A percentile compares a stretch with the other conserved stretches of the same genome.
phyloP scores from a whole-genome alignment of 1,140 invertebrate genomes.

The Paraescarpia echinospica region DNA sequence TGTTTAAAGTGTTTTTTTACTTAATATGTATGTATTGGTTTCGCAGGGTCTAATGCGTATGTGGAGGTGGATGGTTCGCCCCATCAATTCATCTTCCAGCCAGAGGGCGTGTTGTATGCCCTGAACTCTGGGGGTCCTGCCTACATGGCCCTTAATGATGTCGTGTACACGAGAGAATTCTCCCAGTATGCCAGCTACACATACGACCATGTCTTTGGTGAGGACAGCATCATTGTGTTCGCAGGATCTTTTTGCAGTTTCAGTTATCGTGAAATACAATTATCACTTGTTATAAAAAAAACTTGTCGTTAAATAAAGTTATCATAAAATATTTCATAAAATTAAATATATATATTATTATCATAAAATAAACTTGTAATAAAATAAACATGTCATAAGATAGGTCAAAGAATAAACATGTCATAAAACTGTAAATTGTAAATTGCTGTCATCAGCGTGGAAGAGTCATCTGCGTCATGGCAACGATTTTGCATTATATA shows the following conservation, averaged over 20 bases:
- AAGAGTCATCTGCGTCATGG: too few species aligned
- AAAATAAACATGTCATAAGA: too few species aligned
- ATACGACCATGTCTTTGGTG: conserved; percentile 33
- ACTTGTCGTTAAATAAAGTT: not conserved
- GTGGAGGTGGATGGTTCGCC: conserved; percentile 41
- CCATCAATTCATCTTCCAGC: conserved; percentile 35
- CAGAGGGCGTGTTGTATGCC: conserved; percentile 37
- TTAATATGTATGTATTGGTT: not conserved
- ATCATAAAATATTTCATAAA: not conserved
- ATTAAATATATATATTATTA: not conserved
- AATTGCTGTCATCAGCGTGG: too few species aligned
- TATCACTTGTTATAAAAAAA: not conserved
- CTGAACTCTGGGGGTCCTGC: conserved; percentile 36
- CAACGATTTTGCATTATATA: too few species aligned
- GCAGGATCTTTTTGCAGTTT: not conserved
- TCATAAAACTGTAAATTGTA: too few species aligned
- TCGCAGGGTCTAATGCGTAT: not conserved
- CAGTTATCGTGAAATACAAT: not conserved
- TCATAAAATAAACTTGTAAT: not conserved
- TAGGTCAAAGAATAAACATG: too few species aligned
- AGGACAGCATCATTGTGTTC: not conserved
- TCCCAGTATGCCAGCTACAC: conserved; percentile 38
- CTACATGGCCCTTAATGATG: conserved; percentile 35
- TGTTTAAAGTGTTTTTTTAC: not conserved
- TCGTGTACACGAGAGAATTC: conserved; percentile 41